Evolutionary conservation across 2,113 vertebrate genomes (phyloP).

Genomic region (Gavia stellata): DNA sequence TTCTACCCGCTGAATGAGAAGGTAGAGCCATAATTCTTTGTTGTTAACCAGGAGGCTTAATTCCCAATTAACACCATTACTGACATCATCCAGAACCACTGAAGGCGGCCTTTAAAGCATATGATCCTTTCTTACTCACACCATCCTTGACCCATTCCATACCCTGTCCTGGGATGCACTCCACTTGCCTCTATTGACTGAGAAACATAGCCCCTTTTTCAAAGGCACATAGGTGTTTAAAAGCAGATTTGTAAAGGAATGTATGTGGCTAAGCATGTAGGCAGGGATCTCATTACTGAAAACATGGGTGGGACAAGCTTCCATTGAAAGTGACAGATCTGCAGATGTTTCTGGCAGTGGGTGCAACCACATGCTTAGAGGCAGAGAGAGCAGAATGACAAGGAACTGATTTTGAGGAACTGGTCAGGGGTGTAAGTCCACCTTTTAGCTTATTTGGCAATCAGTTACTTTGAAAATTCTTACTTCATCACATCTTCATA

Average conservation of each 20-base stretch:
- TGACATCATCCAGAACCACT: background rate
- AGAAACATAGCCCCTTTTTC: background rate
- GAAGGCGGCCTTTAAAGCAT: background rate
- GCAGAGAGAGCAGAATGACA: background rate
- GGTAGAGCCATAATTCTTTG: conserved; percentile 55
- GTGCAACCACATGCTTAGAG: background rate
- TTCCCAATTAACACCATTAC: background rate
- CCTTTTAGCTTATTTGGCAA: background rate
- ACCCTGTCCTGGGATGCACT: background rate
- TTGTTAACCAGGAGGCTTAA: background rate
- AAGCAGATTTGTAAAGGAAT: background rate
- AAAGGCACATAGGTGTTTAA: background rate
- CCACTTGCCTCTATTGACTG: background rate
- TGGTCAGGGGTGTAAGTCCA: background rate
- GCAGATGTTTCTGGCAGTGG: background rate
- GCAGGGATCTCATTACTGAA: background rate
- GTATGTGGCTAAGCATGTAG: background rate
- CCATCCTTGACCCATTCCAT: background rate
- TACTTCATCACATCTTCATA: background rate
- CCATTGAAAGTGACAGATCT: background rate
- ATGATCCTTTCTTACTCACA: background rate
- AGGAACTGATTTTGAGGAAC: background rate
- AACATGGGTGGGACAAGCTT: background rate
- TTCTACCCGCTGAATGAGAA: conserved; percentile 64
- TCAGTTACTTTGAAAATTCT: background rate